Evolutionary conservation across 2,113 vertebrate genomes (phyloP), one percentile per base, ranked within the genome.

Genomic region (Leptodactylus fuscus): DNA sequence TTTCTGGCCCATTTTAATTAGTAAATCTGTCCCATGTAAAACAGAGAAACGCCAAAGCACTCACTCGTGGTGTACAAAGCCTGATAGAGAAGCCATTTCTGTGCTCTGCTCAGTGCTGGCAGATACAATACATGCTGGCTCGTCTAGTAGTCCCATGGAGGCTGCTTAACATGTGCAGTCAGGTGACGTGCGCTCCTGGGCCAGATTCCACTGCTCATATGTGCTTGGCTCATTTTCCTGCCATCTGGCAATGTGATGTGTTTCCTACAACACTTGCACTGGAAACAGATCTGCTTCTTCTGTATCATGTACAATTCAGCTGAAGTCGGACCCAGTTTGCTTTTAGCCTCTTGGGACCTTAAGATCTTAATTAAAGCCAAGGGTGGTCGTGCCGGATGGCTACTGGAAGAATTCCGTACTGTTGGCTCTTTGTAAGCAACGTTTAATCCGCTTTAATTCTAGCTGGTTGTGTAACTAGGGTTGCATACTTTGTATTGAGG

Each of bases 341-440:
- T 38, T 79, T 60, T 7, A 24, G 34, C 24, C 32, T 58, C 27
- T 55, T 34, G 51, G 20, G 13, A 53, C 38, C 32, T 51, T 29
- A 48, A 49, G 44, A 32, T 76, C 46, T 76, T 76, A 76, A 49
- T 76, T 76, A 76, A 76, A 76, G 73, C 24, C 32, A 27, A 51
- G 73, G 22, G 73, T 51, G 73, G 44, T 32, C 4, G 48, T 76
- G 70, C 70, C 18, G 29, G n/a, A 74, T 24, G 38, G 13, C 10
- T 46, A 24, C 27, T 29, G 24, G 46, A 76, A 76, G 29, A 46
- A 76, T 22, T 76, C 27, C 46, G 20, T 76, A 15, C 10, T 20
- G 11, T 49, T 49, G 71, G 71, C 46, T 76, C 74, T 32, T 75
- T 74, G 38, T 18, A 75, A 27, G 44, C 74, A 12, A 76, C 0